Evolutionary conservation across 2,113 vertebrate genomes (phyloP), one percentile per base, ranked within the genome.

Genomic region (Terrapene triunguis): DNA sequence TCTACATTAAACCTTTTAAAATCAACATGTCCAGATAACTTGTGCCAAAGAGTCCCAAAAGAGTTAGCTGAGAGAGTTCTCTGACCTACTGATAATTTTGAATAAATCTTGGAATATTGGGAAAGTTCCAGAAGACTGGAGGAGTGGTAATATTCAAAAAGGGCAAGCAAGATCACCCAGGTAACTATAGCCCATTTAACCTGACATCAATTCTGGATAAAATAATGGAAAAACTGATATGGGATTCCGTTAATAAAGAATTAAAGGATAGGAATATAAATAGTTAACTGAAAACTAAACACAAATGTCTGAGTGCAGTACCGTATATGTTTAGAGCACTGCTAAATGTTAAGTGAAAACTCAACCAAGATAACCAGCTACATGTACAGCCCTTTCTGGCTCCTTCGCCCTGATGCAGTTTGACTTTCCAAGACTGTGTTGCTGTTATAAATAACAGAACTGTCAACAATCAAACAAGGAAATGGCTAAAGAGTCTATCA

Each of bases 361-460:
- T 90, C 87, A 89, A 93, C 81, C 55, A 25, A 91, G 85, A 65
- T 57, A 80, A 84, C 78, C 10, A 1, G 1, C 25, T 57, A 74
- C 57, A 29, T 44, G 0, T 2, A 59, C 13, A 38, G 48, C 79
- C 32, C 0, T 0, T 80, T 59, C 88, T 19, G 5, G 84, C 84
- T 96, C 92, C 94, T 2, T 6, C 44, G 48, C 72, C 62, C 86
- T 38, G 35, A 5, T 44, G 86, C 2, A 4, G 42, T 5, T 96
- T 93, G 4, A 27, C 89, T 95, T 92, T 96, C 95, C 96, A 97
- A 88, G 83, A 65, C 42, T 6, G 1, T 29, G 10, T 91, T 97
- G 92, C 84, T 91, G 90, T 92, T 96, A 89, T 6, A 96, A 97
- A 94, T 94, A 97, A 59, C 90, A 93, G 82, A 91, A 57, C 91